Conservation (phyloP, 2,113 vertebrate genomes). For the Gnathonemus longibarbis region DNA sequence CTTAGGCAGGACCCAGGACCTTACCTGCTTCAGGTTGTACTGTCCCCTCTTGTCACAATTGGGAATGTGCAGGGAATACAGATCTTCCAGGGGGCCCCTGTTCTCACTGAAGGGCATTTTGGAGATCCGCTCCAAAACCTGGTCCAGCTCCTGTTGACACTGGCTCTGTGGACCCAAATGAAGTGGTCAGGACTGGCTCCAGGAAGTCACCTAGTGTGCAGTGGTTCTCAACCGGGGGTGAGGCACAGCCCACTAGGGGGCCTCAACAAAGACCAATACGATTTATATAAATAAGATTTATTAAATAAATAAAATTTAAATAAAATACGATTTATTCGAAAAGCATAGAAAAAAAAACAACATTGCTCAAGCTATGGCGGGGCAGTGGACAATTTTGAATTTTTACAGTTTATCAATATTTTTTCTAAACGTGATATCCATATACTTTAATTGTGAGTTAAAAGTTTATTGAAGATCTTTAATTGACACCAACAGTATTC, state of each 20-base stretch:
- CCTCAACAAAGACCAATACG: neutral
- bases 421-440: too few relatives aligned
- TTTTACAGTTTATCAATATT: too few relatives aligned
- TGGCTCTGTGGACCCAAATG: slow-evolving; percentile 59
- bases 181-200: slow-evolving; percentile 7
- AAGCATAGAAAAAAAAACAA: neutral
- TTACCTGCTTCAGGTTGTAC: slow-evolving; percentile 93
- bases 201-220: slow-evolving; percentile 15
- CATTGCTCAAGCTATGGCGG: neutral
- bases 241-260: neutral
- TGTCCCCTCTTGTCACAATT: slow-evolving; percentile 90
- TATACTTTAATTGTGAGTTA: too few relatives aligned
- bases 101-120: slow-evolving; percentile 83
- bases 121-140: slow-evolving; percentile 83
- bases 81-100: slow-evolving; percentile 80
- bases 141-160: slow-evolving; percentile 85
- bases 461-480: neutral
- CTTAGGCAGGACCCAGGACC: slow-evolving; percentile 6
- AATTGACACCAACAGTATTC: neutral
- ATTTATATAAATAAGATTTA: too few relatives aligned
- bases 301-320: too few relatives aligned
- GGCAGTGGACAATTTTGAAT: too few relatives aligned
- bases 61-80: slow-evolving; percentile 86
- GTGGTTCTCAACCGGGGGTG: neutral
- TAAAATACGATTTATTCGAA: neutral